phyloP scores from a whole-genome alignment of 1,140 invertebrate genomes.

The Trachelipus rathkii region DNA sequence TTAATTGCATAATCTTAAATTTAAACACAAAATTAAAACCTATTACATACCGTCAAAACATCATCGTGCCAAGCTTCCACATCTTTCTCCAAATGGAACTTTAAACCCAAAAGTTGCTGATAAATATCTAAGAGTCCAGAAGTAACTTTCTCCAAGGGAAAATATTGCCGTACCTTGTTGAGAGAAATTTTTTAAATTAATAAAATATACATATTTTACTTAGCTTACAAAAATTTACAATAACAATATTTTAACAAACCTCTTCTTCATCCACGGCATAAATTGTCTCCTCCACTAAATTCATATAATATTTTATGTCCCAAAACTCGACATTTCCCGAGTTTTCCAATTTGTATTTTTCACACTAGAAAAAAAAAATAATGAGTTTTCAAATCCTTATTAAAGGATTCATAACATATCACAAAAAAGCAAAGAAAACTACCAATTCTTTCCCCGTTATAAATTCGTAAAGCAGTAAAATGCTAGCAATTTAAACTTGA shows the following conservation, averaged over 20 bases:
- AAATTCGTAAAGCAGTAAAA: no score
- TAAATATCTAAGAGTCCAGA: slow-evolving; percentile 56
- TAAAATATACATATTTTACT: background rate
- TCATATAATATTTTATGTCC: slow-evolving; percentile 56
- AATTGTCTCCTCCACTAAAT: slow-evolving; percentile 53
- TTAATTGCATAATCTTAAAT: background rate
- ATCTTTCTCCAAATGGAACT: slow-evolving; percentile 52
- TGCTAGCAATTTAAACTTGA: no score
- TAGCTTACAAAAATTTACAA: background rate
- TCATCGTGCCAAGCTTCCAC: slow-evolving; percentile 56
- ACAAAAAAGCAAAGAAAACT: no score
- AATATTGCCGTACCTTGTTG: slow-evolving; percentile 51
- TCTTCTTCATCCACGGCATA: slow-evolving; percentile 57
- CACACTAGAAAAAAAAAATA: slow-evolving; percentile 50
- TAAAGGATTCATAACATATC: no score
- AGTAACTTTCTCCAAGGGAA: slow-evolving; percentile 56
- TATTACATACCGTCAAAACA: slow-evolving; percentile 53
- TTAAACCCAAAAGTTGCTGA: slow-evolving; percentile 55
- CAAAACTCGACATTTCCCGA: slow-evolving; percentile 55
- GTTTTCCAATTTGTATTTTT: slow-evolving; percentile 52
- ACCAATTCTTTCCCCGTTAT: no score
- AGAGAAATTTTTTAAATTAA: background rate
- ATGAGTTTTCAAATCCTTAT: no score
- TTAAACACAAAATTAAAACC: background rate
- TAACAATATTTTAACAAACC: slow-evolving; percentile 41